phyloP scores from a whole-genome alignment of 2,113 vertebrate genomes.

The Podilymbus podiceps region DNA sequence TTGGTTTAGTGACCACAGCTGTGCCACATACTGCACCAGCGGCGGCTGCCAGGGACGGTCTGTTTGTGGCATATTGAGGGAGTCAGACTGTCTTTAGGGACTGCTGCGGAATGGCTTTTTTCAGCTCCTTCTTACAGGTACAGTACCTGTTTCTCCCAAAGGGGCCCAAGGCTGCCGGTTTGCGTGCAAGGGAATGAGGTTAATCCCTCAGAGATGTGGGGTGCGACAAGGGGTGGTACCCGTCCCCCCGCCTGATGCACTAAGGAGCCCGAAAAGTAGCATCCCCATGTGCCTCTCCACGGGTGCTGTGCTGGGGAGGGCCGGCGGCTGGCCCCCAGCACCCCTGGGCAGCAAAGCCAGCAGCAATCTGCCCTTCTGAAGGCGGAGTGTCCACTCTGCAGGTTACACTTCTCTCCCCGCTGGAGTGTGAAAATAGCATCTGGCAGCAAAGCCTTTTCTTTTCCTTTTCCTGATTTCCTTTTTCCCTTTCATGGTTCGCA shows the following conservation, averaged over 20 bases:
- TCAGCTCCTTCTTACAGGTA: background rate
- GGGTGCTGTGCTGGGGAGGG: background rate
- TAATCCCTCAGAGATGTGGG: background rate
- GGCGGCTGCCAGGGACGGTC: background rate
- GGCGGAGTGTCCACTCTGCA: background rate
- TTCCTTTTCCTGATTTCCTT: background rate
- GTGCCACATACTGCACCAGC: background rate
- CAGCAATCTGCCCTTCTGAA: background rate
- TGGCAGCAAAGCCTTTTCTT: background rate
- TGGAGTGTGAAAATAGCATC: background rate
- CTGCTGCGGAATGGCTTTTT: background rate
- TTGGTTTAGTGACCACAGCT: background rate
- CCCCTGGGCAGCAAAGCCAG: background rate
- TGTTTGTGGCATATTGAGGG: background rate
- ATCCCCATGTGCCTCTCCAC: rapidly evolving
- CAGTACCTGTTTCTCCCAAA: background rate
- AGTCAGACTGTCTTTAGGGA: background rate
- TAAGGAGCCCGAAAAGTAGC: background rate
- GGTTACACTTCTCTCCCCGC: background rate
- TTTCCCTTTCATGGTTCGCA: background rate
- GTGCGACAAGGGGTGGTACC: rapidly evolving
- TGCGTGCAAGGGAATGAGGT: background rate
- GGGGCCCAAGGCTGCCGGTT: background rate
- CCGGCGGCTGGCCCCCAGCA: background rate
- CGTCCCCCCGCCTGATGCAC: rapidly evolving